Base-by-base conservation (phyloP, 1,140 invertebrate species). In the Conus ventricosus region DNA sequence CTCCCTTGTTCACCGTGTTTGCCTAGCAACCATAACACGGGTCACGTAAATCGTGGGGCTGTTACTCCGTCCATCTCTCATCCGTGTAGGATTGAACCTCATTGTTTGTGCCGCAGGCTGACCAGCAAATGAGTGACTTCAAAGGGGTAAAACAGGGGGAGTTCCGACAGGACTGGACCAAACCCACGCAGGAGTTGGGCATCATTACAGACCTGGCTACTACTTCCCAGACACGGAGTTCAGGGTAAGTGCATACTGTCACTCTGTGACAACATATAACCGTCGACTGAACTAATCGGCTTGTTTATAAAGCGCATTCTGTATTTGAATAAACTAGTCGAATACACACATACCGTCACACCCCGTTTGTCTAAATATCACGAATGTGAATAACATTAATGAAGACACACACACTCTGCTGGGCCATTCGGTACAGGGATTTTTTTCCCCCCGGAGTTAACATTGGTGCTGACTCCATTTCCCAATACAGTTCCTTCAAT, bases 181-280 rank as follows among this genome's bases (percentile, higher is more conserved):
- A 81, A 95, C 95, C 54, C 95, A 94, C 81, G 93, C 94, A 63
- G 94, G 94, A 39, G 94, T 95, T 53, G 95, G 94, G 63, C 95
- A 95, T 90, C 94, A 95, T 82, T 93, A 93, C 87, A 87, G 94
- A 83, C 94, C 94, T 67, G 94, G 95, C 17, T 95, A 95, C 90
- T 95, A 94, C 87, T 95, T 95, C 91, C 95, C 95, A 60, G 93
- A 92, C 90, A 93, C 95, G 53, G 92, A 95, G 75, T 95, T 95
- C 90, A 93, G 94, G 91, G 95, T 95, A 91, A 80, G 90, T 54
- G 20, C 54, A 4, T 27, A 85, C n/a, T 39, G 20, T 4, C 8
- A 82, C 4, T 39, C 11, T 27, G 76, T 23, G 71, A 75, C 20
- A 75, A 75, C 71, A 75, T 39, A 60, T 15, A 60, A 15, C 57